phyloP scores from a whole-genome alignment of 2,113 vertebrate species.

The Paratilapia polleni region DNA sequence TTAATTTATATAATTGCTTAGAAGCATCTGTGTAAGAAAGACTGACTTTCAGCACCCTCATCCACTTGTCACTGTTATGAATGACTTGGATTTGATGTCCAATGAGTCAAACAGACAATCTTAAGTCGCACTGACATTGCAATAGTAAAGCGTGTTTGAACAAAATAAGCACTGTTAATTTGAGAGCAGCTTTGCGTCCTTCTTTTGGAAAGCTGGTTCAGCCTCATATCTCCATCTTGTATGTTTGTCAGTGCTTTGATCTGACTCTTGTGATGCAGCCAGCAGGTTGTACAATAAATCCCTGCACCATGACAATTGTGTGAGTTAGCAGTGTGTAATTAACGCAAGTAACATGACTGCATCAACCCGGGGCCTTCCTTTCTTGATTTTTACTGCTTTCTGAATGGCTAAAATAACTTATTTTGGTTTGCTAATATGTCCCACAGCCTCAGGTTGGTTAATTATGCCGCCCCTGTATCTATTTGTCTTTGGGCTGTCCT shows the following conservation, averaged over 20 bases:
- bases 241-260: neutral
- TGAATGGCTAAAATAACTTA: constrained; percentile 34
- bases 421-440: constrained; percentile 42
- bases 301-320: neutral
- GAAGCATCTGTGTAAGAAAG: constrained; percentile 72
- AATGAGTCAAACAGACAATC: constrained; percentile 63
- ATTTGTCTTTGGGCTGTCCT: constrained; percentile 60
- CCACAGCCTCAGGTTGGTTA: constrained; percentile 50
- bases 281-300: neutral
- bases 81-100: constrained; percentile 65
- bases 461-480: constrained; percentile 52
- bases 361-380: neutral
- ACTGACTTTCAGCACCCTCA: constrained; percentile 59
- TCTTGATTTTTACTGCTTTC: neutral
- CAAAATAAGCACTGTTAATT: constrained; percentile 35
- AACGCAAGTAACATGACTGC: neutral
- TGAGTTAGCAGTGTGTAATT: constrained; percentile 35
- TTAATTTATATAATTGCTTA: constrained; percentile 78
- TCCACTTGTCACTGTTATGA: constrained; percentile 65
- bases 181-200: constrained; percentile 14
- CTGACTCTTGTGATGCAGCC: neutral
- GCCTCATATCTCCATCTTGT: neutral
- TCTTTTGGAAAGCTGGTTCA: neutral
- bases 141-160: constrained; percentile 11
- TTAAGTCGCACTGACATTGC: constrained; percentile 31